Evolutionary conservation across 2,113 vertebrate genomes (phyloP), one percentile per base, ranked within the genome.

Genomic region (Nannobrachium achirus): DNA sequence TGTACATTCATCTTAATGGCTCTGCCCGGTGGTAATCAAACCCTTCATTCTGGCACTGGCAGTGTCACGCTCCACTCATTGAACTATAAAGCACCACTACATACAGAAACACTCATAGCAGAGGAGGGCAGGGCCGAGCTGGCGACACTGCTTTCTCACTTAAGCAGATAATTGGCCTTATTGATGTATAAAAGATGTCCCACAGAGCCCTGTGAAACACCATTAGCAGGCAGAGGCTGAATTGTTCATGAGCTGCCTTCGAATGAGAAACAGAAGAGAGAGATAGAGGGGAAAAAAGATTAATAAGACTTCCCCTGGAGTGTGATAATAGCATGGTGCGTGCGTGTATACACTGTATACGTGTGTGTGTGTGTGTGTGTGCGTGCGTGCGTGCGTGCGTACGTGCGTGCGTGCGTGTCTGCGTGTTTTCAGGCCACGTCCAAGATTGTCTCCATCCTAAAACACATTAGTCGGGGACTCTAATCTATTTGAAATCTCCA

Each of bases 161-260:
- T 94, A 94, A 92, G 91, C 89, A 92, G 91, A 93, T 93, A 93
- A 93, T 93, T 93, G 92, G 89, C 86, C 90, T 93, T 91, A 93
- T 92, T 94, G 92, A 93, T 93, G 92, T 92, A 93, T 94, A 92
- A 94, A 94, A 93, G 88, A 94, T 92, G 88, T 91, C 92, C 93
- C 91, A 92, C 90, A 83, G 93, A 88, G 91, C 85, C 86, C 83
- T 86, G 84, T 85, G 89, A 92, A 93, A 89, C 87, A 91, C 86
- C 90, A 93, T 93, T 91, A 93, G 90, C 75, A 89, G 88, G 86
- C 87, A 87, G 77, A 77, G 84, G 82, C 87, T 92, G 89, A 93
- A 93, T 92, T 91, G 91, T 93, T 92, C 91, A 93, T 92, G 91
- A 93, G 89, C 76, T 89, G 82, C 85, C 75, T 89, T 80, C 82